phyloP scores from a whole-genome alignment of 1,140 invertebrate species.

The Lepidurus couesii region DNA sequence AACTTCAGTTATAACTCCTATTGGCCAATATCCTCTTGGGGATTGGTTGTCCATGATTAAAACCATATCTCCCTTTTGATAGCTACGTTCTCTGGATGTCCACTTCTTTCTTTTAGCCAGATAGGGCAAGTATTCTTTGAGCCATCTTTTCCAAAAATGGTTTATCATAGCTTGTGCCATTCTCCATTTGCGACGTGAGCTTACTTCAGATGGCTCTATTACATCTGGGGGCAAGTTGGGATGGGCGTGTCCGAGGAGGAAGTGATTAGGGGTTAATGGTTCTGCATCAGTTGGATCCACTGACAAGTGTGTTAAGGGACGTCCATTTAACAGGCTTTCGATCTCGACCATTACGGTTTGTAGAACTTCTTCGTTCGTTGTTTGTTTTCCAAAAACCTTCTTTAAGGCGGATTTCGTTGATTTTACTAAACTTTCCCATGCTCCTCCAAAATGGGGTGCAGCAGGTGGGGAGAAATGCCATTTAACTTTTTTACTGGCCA shows the following conservation, averaged over 20 bases:
- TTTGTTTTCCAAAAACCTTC: constrained; percentile 39
- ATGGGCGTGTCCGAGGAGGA: not conserved
- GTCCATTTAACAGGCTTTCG: constrained; percentile 30
- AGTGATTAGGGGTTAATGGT: constrained; percentile 11
- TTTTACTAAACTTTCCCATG: constrained; percentile 43
- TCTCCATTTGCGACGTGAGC: constrained; percentile 1
- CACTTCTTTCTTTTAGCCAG: not conserved
- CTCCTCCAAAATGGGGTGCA: constrained; percentile 43
- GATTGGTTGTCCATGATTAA: not conserved
- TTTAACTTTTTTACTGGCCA: constrained; percentile 36
- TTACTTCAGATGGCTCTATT: not conserved
- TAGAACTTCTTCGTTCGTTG: constrained; percentile 36
- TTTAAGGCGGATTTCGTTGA: constrained; percentile 40
- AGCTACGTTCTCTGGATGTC: not conserved
- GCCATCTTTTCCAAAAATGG: constrained; percentile 27
- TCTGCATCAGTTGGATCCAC: constrained; percentile 33
- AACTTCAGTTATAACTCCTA: not conserved
- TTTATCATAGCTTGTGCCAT: not conserved
- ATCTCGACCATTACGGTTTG: constrained; percentile 30
- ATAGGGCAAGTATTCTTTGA: not conserved
- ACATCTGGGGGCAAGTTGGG: constrained; percentile 8
- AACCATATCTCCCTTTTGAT: not conserved
- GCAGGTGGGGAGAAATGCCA: constrained; percentile 45
- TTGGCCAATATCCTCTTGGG: not conserved
- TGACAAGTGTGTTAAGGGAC: constrained; percentile 33